Evolutionary conservation across 1,140 invertebrate species (phyloP).

Genomic region (Anadara kagoshimensis): DNA sequence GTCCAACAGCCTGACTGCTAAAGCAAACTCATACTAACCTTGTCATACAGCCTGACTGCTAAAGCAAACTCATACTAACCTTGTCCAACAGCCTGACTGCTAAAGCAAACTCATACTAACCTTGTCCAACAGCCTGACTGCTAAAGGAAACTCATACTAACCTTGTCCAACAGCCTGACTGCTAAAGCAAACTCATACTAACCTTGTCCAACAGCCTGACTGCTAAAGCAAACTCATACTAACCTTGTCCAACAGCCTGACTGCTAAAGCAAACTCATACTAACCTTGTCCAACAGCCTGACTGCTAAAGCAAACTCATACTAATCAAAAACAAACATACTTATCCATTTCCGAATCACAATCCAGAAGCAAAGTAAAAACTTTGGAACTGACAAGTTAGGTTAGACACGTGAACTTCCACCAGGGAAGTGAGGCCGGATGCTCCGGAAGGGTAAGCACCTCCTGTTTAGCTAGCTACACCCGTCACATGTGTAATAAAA

Average conservation of each 20-base stretch:
- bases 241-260: conserved; percentile 83
- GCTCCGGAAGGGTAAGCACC: too few species aligned
- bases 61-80: conserved; percentile 98
- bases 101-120: conserved; percentile 97
- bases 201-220: conserved; percentile 83
- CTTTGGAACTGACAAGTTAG: too few species aligned
- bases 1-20: conserved; percentile 87
- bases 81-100: conserved; percentile 85
- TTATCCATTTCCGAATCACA: too few species aligned
- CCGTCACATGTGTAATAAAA: too few species aligned
- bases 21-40: conserved; percentile 96
- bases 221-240: conserved; percentile 97
- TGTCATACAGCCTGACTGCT: conserved; percentile 85
- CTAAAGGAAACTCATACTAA: conserved; percentile 97
- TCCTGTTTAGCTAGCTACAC: too few species aligned
- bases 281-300: conserved; percentile 84
- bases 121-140: conserved; percentile 84
- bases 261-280: conserved; percentile 95
- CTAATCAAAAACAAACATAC: too few species aligned
- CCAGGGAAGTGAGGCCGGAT: too few species aligned
- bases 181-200: conserved; percentile 98
- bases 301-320: conserved; percentile 97
- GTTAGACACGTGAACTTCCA: too few species aligned
- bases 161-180: conserved; percentile 82
- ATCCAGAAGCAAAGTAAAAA: too few species aligned